A percentile compares a stretch with the other conserved stretches of the same genome.
Conservation (phyloP, 2,113 vertebrate species). For the Larimichthys crocea region DNA sequence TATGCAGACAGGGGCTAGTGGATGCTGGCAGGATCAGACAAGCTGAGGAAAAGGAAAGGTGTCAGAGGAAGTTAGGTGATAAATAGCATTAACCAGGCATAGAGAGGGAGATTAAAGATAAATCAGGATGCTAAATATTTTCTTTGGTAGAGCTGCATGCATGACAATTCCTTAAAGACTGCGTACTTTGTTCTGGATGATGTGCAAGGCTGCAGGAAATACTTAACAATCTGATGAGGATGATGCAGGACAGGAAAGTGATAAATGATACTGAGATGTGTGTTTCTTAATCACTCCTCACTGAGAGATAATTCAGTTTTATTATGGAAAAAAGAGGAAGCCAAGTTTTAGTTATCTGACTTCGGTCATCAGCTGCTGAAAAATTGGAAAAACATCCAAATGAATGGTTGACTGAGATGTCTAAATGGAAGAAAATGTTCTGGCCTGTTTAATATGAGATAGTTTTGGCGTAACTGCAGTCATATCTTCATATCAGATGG, state of each 20-base stretch:
- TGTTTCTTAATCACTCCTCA: slow-evolving; percentile 50
- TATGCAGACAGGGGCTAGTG: slow-evolving; percentile 72
- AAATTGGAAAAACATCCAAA: slow-evolving; percentile 32
- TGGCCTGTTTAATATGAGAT: slow-evolving; percentile 3
- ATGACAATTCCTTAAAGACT: slow-evolving; percentile 55
- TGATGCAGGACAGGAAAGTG: slow-evolving; percentile 43
- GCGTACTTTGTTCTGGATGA: slow-evolving; percentile 26
- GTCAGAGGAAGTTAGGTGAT: slow-evolving; percentile 60
- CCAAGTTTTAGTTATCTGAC: slow-evolving; percentile 46
- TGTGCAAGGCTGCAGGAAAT: slow-evolving; percentile 31
- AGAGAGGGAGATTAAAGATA: slow-evolving; percentile 59
- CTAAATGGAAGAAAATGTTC: slow-evolving; percentile 19
- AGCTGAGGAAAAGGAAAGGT: slow-evolving; percentile 68
- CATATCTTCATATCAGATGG: not conserved
- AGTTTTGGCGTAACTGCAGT: not conserved
- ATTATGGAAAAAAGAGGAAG: slow-evolving; percentile 63
- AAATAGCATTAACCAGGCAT: slow-evolving; percentile 54
- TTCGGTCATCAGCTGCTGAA: slow-evolving; percentile 16
- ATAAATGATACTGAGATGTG: slow-evolving; percentile 52
- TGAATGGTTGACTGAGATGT: slow-evolving; percentile 33
- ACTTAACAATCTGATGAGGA: slow-evolving; percentile 22
- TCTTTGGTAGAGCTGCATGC: slow-evolving; percentile 25
- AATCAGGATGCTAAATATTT: not conserved
- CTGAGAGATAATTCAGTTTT: slow-evolving; percentile 46
- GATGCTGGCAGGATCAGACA: slow-evolving; percentile 76